These are phyloP conservation scores for Silvanus unidentatus DNA, from an alignment of 2,888 invertebrate species.

Conservation along the genomic window DNA sequence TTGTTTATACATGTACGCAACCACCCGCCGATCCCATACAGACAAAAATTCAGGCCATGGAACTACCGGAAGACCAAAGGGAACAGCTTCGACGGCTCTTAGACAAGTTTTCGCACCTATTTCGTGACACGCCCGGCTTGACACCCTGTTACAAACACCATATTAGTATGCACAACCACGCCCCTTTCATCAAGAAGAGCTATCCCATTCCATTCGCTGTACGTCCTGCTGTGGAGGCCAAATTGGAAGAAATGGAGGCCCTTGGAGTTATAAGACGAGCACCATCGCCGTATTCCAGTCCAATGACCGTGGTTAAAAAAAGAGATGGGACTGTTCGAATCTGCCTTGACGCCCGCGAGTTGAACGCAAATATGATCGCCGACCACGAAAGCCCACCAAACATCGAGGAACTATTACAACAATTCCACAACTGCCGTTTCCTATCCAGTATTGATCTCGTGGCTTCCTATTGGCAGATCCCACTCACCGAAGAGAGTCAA, in stretches of 20 bases:
- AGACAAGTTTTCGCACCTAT: neutral
- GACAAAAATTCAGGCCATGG: no score
- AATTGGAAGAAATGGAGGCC: slow-evolving; percentile 20
- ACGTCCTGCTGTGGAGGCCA: neutral
- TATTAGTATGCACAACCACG: neutral
- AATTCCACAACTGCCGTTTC: no score
- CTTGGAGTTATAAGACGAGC: slow-evolving; percentile 26
- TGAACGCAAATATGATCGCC: slow-evolving; percentile 7
- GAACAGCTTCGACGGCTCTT: no score
- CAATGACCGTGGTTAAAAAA: slow-evolving; percentile 22
- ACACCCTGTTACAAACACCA: slow-evolving; percentile 7
- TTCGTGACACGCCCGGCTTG: slow-evolving; percentile 6
- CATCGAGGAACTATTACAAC: no score
- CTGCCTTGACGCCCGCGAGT: slow-evolving; percentile 24
- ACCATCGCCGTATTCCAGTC: slow-evolving; percentile 25
- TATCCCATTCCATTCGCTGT: neutral
- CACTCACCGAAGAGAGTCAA: no score
- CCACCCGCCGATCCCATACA: no score
- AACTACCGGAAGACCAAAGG: no score
- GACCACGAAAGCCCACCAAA: neutral
- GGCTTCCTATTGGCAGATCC: no score
- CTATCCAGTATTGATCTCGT: no score
- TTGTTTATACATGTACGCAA: no score
- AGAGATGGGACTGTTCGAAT: slow-evolving; percentile 24
- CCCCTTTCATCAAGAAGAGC: no score